A percentile compares a stretch with the other conserved stretches of the same genome.
These are phyloP conservation scores for Ptychochromis oligacanthus DNA, from an alignment of 2,113 vertebrate genomes.

Conservation along the genomic window DNA sequence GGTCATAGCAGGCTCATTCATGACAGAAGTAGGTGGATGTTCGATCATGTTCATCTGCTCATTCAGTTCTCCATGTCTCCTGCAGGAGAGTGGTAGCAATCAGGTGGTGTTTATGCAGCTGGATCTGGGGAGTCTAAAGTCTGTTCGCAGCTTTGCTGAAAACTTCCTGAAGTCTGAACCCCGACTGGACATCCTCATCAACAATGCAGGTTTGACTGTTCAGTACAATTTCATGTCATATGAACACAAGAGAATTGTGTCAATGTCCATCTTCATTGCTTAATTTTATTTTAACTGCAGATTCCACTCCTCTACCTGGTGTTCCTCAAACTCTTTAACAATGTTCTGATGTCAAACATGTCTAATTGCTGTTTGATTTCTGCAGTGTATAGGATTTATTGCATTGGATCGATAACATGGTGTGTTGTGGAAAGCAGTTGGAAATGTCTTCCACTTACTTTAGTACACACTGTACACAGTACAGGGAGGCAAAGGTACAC, in stretches of 20 bases:
- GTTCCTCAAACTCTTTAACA: no score
- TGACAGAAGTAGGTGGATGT: not conserved
- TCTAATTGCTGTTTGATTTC: no score
- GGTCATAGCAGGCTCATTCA: not conserved
- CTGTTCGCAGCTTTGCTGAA: slow-evolving; percentile 84
- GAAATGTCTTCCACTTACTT: not conserved
- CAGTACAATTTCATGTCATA: not conserved
- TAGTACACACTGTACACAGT: not conserved
- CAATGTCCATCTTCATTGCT: not conserved
- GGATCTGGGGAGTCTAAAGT: slow-evolving; percentile 87
- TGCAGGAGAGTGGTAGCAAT: slow-evolving; percentile 81
- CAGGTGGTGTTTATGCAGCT: slow-evolving; percentile 89
- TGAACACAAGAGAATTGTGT: not conserved
- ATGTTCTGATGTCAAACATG: no score
- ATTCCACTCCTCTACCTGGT: no score
- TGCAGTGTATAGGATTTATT: not conserved
- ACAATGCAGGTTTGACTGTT: slow-evolving; percentile 86
- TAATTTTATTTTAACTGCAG: not conserved
- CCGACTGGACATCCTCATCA: slow-evolving; percentile 90
- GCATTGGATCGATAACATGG: not conserved
- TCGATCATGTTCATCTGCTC: not conserved
- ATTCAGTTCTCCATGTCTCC: not conserved
- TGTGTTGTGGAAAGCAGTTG: not conserved
- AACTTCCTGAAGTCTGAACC: slow-evolving; percentile 86
- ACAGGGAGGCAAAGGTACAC: not conserved